These are phyloP conservation scores for Cataglyphis cursor DNA, from an alignment of 2,888 invertebrate genomes.

Conservation along the genomic window DNA sequence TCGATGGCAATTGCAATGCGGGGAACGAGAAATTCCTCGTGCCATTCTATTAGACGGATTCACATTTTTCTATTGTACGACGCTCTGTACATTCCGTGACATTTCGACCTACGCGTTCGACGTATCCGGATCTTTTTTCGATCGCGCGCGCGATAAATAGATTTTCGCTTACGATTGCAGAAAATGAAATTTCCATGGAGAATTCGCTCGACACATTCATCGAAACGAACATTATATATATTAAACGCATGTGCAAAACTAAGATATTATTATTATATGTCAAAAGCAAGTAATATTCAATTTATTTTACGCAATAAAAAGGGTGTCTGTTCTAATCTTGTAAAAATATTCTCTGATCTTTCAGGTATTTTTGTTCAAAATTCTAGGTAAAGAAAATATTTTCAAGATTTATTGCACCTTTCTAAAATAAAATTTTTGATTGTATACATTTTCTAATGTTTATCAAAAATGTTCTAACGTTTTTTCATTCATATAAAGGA, in stretches of 20 bases:
- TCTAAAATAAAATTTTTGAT: too few species aligned
- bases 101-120: neutral
- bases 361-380: too few species aligned
- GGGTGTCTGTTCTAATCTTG: too few species aligned
- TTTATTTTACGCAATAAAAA: neutral
- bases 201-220: neutral
- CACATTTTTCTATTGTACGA: neutral
- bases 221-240: neutral
- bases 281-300: neutral
- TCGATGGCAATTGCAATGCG: neutral
- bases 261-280: neutral
- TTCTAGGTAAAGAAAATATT: too few species aligned
- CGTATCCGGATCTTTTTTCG: neutral
- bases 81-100: neutral
- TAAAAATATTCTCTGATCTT: too few species aligned
- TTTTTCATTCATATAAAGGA: too few species aligned
- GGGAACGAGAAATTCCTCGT: constrained; percentile 14
- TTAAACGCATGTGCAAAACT: neutral
- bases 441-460: too few species aligned
- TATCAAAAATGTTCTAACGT: too few species aligned
- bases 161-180: neutral
- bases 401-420: too few species aligned
- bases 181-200: constrained; percentile 3
- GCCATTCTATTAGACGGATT: neutral
- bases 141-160: neutral